Evolutionary conservation across 1,140 invertebrate species (phyloP).

Genomic region (Polyergus mexicanus): DNA sequence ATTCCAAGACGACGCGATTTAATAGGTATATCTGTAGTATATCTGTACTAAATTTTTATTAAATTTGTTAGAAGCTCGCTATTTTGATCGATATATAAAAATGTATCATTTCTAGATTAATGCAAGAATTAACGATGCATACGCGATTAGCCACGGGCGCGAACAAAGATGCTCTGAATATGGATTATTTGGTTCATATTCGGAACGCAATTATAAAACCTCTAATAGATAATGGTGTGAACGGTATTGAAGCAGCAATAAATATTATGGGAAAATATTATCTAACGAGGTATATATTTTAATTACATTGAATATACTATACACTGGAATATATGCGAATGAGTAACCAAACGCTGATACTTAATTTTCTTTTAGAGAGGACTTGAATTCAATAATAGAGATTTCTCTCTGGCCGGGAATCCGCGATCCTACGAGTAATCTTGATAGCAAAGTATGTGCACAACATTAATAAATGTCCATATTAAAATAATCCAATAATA

Average conservation of each 20-base stretch:
- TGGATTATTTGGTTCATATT: conserved; percentile 94
- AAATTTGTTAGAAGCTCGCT: background rate
- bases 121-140: conserved; percentile 83
- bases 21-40: conserved; percentile 87
- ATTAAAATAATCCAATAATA: conserved; percentile 28
- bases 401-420: conserved; percentile 94
- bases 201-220: conserved; percentile 91
- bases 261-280: conserved; percentile 93
- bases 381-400: conserved; percentile 95
- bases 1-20: conserved; percentile 94
- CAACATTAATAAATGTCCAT: background rate
- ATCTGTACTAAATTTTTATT: conserved; percentile 16
- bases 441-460: conserved; percentile 92
- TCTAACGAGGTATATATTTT: conserved; percentile 94
- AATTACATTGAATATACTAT: conserved; percentile 85
- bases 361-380: conserved; percentile 88
- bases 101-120: conserved; percentile 69
- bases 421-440: conserved; percentile 90
- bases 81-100: conserved; percentile 33
- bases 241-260: conserved; percentile 92
- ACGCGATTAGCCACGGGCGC: conserved; percentile 88
- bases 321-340: background rate
- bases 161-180: conserved; percentile 91
- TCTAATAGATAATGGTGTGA: conserved; percentile 89
- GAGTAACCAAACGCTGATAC: background rate